Evolutionary conservation across 1,140 invertebrate genomes (phyloP).

Genomic region (Aphidius ervi): DNA sequence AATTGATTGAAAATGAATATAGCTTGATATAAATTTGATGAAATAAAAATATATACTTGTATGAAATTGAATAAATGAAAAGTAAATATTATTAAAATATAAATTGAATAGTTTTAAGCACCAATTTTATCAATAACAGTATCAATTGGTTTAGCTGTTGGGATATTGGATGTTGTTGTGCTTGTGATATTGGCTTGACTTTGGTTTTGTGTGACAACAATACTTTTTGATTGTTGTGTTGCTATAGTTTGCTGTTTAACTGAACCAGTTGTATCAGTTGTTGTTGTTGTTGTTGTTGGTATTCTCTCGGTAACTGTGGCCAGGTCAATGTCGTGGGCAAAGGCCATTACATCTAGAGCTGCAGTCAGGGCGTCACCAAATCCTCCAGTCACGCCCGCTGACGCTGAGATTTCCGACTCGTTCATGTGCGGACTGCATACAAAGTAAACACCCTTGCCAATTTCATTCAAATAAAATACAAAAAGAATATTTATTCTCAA

Average conservation of each 20-base stretch:
- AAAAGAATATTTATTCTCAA: neutral
- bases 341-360: constrained; percentile 78
- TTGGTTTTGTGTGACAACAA: too few species aligned
- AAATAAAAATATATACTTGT: too few species aligned
- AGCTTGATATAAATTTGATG: too few species aligned
- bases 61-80: neutral
- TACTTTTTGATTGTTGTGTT: too few species aligned
- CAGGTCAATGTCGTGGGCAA: constrained; percentile 66
- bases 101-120: too few species aligned
- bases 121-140: too few species aligned
- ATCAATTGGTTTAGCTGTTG: too few species aligned
- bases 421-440: constrained; percentile 34
- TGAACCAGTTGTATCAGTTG: constrained; percentile 26
- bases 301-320: constrained; percentile 38
- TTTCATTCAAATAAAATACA: neutral
- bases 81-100: neutral
- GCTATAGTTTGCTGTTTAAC: too few species aligned
- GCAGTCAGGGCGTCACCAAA: constrained; percentile 66
- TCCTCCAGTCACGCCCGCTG: constrained; percentile 36
- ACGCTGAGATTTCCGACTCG: constrained; percentile 36
- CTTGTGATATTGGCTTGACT: too few species aligned
- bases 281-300: constrained; percentile 34
- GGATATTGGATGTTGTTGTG: neutral
- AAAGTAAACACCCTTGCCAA: constrained; percentile 8
- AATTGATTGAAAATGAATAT: too few species aligned